Percentiles rank a stretch among this genome's conserved stretches.
Evolutionary conservation across 1,140 invertebrate genomes (phyloP).

Genomic region (Calliphora vicina): DNA sequence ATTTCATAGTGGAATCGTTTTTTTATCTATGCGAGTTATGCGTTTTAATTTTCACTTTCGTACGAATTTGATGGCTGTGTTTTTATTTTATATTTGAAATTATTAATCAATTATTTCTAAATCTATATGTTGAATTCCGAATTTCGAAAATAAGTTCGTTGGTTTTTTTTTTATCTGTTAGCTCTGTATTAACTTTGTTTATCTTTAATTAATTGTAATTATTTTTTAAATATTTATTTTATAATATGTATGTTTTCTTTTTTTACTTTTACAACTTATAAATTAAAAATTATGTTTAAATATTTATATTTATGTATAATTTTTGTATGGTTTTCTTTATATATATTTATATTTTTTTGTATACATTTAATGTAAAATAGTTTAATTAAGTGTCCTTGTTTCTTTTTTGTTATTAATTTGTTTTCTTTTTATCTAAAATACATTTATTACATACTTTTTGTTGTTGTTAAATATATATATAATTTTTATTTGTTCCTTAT

Average conservation of each 20-base stretch:
- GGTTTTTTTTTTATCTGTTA: neutral
- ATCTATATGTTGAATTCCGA: too few species aligned
- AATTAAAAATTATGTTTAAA: slow-evolving; percentile 32
- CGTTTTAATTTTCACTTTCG: too few species aligned
- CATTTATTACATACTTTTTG: neutral
- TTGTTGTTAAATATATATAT: neutral
- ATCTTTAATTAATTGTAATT: neutral
- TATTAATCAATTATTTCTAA: too few species aligned
- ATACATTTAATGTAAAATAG: slow-evolving; percentile 36
- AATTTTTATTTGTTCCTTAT: slow-evolving; percentile 4
- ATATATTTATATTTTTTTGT: neutral
- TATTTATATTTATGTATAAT: slow-evolving; percentile 28
- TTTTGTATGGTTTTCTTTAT: neutral
- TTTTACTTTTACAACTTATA: slow-evolving; percentile 17
- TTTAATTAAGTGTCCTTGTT: slow-evolving; percentile 32
- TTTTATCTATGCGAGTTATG: too few species aligned
- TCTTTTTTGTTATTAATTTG: too few species aligned
- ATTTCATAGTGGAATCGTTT: too few species aligned
- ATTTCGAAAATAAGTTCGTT: too few species aligned
- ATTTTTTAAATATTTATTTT: slow-evolving; percentile 16
- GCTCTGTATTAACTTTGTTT: neutral
- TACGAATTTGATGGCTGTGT: too few species aligned
- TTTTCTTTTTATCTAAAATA: slow-evolving; percentile 24
- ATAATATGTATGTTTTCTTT: slow-evolving; percentile 17
- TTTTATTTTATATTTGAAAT: too few species aligned